Evolutionary conservation across 1,140 invertebrate species (phyloP), one percentile per base, ranked within the genome.

Genomic region (Parasteatoda tepidariorum): DNA sequence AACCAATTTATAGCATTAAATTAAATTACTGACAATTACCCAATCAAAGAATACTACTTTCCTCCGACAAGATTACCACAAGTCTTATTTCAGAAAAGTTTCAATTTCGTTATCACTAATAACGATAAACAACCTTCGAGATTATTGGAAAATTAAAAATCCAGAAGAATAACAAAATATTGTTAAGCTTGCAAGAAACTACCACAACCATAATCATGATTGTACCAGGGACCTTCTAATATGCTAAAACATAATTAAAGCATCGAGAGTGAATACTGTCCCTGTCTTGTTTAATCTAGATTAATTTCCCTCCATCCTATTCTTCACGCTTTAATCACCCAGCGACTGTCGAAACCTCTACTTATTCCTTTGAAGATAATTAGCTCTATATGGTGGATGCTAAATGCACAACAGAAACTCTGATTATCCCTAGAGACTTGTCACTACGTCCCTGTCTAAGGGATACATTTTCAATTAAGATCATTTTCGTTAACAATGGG

Each of bases 381-480:
- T 82, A 82, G 78, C 55, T 26, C 57, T 31, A 71, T 82, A 82
- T 82, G 67, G 78, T 70, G 55, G 55, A 22, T 62, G 24, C 78
- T 82, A 82, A 82, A 82, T 82, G 78, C 70, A 71, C 78, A 82
- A 82, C 78, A 61, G 78, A 24, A 82, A 70, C 78, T 82, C 66
- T 82, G 54, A 82, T 82, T 82, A 82, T 67, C 78, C 57, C 78
- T n/a, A 15, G 57, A 70, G 78, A 82, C 78, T 71, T 82, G 78
- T 70, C 67, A 70, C 55, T 61, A 34, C 67, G 67, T 79, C 64
- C 64, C 41, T 33, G 62, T 59, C 62, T 41, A 41, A 71, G 38
- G 66, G 78, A 82, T 82, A 82, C 78, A 70, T 71, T 82, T 82
- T 82, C 78, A 82, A 82, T 82, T 82, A 82, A 82, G 78, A 82